phyloP scores from a whole-genome alignment of 2,888 invertebrate genomes.

The Isotomurus palustris region DNA sequence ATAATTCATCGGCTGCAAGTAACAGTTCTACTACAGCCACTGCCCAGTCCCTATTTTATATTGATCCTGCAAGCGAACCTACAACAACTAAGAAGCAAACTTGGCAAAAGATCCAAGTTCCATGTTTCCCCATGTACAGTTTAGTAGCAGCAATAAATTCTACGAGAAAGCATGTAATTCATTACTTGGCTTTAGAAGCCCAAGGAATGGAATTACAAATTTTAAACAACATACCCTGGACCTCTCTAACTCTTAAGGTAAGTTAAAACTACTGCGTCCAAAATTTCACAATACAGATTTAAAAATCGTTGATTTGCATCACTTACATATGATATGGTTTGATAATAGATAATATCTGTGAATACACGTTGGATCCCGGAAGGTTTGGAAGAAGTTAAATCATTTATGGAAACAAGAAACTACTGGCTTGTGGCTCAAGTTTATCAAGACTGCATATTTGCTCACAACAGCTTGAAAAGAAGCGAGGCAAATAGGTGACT shows the following conservation, averaged over 20 bases:
- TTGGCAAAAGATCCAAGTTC: conserved; percentile 22
- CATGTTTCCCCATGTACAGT: conserved; percentile 25
- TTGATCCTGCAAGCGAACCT: neutral
- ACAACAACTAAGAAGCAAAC: neutral
- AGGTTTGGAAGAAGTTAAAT: conserved; percentile 17
- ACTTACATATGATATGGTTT: neutral
- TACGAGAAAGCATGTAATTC: conserved; percentile 1
- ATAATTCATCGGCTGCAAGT: neutral
- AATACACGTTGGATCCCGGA: conserved; percentile 20
- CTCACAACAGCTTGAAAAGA: conserved; percentile 7
- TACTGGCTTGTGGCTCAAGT: conserved; percentile 17
- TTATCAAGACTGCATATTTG: conserved; percentile 16
- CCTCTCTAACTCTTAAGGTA: conserved; percentile 17
- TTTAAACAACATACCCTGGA: conserved; percentile 23
- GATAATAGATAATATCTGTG: conserved; percentile 20
- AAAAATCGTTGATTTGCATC: neutral
- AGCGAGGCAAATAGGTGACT: neutral
- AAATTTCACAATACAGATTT: neutral
- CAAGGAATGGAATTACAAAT: conserved; percentile 25
- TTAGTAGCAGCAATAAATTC: conserved; percentile 10
- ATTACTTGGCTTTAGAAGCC: conserved; percentile 16
- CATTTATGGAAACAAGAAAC: conserved; percentile 15
- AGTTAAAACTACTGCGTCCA: neutral
- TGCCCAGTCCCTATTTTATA: neutral
- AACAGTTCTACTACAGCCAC: neutral